Evolutionary conservation across 2,797 vertebrate genomes (phyloP), one percentile per base, ranked within the genome.

Genomic region (Oreochromis grahami): DNA sequence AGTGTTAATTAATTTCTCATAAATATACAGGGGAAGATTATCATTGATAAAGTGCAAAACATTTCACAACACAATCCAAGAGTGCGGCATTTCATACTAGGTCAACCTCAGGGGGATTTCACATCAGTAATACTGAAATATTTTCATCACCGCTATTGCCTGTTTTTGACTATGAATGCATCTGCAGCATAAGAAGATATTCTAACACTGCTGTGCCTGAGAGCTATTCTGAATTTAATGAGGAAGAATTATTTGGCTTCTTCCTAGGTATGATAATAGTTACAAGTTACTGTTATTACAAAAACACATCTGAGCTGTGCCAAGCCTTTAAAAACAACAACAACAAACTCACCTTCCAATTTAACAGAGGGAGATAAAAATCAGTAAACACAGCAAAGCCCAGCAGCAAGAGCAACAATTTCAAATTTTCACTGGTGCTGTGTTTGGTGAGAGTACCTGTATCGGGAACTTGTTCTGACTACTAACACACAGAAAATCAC

Each of bases 1-100:
- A 87, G 84, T 89, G 89, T 91, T 94, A 90, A 95, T 95, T 91
- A 85, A 93, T 91, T 90, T 90, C 82, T 91, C 84, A 87, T 92
- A 91, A 94, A 91, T 89, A 91, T 79, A 88, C 83, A 83, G 82
- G 77, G 41, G 43, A 81, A 87, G 89, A 88, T 92, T 83, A 79
- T 86, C 82, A 82, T 79, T 84, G 90, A 91, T 92, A 86, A 89
- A 91, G 74, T 80, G 84, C 29, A 80, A 83, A 92, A 84, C 84
- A 91, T 90, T 89, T 93, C 78, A 52, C 84, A 86, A 83, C 70
- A 55, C 76, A 87, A 79, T 29, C 51, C 68, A 70, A 77, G 68
- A 83, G 79, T 70, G 5, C 52, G 60, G 56, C 29, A 24, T 88
- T 78, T 86, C 74, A 72, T 82, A 88, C 88, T 51, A 78, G 53